Conservation (phyloP, 92 coral and sea anemone species). For the Desmophyllum pertusum region DNA sequence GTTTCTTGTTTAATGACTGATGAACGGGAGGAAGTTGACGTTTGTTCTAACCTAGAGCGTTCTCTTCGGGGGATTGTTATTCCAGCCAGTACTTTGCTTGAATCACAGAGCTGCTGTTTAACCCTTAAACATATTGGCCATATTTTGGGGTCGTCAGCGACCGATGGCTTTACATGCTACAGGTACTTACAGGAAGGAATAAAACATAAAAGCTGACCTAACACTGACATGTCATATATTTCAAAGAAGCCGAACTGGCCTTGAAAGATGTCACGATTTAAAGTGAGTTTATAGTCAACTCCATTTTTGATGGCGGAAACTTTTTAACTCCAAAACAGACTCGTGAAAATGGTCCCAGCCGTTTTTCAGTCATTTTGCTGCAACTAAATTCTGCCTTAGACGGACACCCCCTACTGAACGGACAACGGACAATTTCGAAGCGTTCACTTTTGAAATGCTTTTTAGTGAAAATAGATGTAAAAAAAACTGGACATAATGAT, state of each 20-base stretch:
- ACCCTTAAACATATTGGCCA: background rate
- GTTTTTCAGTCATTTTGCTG: background rate
- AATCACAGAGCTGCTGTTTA: background rate
- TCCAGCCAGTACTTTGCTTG: constrained; percentile 1
- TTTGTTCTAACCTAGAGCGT: background rate
- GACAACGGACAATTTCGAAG: background rate
- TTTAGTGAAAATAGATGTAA: background rate
- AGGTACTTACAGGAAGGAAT: background rate
- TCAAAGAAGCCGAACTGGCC: background rate
- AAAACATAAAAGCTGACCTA: background rate
- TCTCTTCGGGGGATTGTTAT: constrained; percentile 28
- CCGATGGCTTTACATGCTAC: too few relatives aligned
- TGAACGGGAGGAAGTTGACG: constrained; percentile 17
- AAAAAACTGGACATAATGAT: background rate
- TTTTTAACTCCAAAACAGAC: background rate
- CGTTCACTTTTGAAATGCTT: background rate
- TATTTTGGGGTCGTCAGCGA: too few relatives aligned
- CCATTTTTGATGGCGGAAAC: background rate
- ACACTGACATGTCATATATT: background rate
- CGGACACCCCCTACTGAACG: background rate
- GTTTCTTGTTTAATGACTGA: constrained; percentile 30
- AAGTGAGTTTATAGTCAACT: background rate
- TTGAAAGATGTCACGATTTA: background rate
- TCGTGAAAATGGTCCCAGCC: background rate
- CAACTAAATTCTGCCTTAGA: background rate